Conservation (phyloP, 2,113 vertebrate genomes). For the Chroicocephalus ridibundus region DNA sequence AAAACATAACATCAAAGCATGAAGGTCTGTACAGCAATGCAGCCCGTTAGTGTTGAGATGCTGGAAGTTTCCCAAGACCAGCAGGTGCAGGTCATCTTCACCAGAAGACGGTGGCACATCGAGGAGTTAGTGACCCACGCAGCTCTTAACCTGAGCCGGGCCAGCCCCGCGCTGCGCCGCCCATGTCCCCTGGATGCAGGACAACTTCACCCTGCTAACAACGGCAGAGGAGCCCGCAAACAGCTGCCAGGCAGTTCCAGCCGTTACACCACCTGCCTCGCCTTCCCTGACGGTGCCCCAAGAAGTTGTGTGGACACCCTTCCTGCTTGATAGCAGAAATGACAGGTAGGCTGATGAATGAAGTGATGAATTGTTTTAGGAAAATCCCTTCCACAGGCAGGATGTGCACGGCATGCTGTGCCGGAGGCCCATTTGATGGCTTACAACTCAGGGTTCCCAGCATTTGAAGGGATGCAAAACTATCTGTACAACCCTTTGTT, state of each 20-base stretch:
- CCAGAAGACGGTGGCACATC: fast-evolving
- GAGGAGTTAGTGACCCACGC: not conserved
- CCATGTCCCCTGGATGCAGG: not conserved
- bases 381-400: not conserved
- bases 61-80: not conserved
- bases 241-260: not conserved
- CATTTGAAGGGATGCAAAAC: not conserved
- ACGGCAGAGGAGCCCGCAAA: not conserved
- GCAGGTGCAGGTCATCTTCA: not conserved
- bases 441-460: not conserved
- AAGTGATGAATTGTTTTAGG: not conserved
- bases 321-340: not conserved
- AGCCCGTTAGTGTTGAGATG: not conserved
- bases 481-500: not conserved
- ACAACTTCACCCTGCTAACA: not conserved
- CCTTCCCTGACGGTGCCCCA: not conserved
- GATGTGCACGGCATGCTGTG: no score
- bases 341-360: not conserved
- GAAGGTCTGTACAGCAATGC: not conserved
- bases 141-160: not conserved
- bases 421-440: not conserved
- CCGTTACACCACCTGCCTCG: not conserved
- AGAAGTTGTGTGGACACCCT: not conserved
- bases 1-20: not conserved
- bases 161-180: not conserved